Evolutionary conservation across 2,888 invertebrate species (phyloP).

Genomic region (Melipona beecheii): DNA sequence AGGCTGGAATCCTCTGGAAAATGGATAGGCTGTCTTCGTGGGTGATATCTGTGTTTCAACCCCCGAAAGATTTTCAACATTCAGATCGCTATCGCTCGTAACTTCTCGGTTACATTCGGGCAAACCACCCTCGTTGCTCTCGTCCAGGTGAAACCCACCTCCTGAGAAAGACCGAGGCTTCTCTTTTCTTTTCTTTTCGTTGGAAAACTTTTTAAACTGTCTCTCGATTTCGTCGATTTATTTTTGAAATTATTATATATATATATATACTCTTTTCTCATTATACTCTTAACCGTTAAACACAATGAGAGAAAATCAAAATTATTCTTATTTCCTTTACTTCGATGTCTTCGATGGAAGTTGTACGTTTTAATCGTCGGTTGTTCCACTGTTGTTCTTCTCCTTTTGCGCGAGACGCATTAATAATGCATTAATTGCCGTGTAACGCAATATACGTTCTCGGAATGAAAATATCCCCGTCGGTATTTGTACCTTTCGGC

Average conservation of each 20-base stretch:
- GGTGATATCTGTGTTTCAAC: slow-evolving; percentile 79
- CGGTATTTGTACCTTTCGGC: slow-evolving; percentile 11
- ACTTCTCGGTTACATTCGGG: slow-evolving; percentile 76
- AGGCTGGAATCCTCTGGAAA: slow-evolving; percentile 52
- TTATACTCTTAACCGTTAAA: too few relatives aligned
- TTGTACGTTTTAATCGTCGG: too few relatives aligned
- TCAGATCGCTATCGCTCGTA: slow-evolving; percentile 75
- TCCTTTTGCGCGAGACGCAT: background rate
- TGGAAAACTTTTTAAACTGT: too few relatives aligned
- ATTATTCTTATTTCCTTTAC: too few relatives aligned
- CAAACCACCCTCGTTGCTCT: slow-evolving; percentile 64
- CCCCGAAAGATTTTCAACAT: slow-evolving; percentile 64
- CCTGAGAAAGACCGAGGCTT: slow-evolving; percentile 30
- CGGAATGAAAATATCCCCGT: slow-evolving; percentile 3
- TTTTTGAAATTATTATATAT: too few relatives aligned
- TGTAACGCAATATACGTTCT: background rate
- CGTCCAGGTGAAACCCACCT: slow-evolving; percentile 38
- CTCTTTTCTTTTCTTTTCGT: background rate
- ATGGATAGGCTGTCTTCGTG: slow-evolving; percentile 75
- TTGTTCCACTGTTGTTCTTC: too few relatives aligned
- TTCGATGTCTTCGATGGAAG: too few relatives aligned
- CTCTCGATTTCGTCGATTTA: too few relatives aligned
- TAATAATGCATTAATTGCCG: slow-evolving; percentile 14
- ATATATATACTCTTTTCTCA: too few relatives aligned
- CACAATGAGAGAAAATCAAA: too few relatives aligned